These are phyloP conservation scores for Uropsilus gracilis DNA, from an alignment of 2,113 vertebrate genomes.

Conservation along the genomic window DNA sequence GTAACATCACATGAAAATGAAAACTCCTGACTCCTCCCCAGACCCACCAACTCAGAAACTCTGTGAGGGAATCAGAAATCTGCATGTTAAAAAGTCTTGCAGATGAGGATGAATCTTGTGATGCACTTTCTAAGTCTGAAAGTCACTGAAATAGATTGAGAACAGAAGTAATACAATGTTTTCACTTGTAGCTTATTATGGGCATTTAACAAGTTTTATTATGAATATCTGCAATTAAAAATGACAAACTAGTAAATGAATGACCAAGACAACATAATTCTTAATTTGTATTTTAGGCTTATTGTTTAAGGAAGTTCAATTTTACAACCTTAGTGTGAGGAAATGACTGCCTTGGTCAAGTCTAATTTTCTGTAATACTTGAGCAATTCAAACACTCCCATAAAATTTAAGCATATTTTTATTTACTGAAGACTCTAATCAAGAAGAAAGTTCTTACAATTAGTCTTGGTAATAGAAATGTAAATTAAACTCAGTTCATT, in stretches of 20 bases:
- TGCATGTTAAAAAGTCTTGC: neutral
- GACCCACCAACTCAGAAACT: neutral
- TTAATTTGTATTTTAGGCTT: constrained; percentile 28
- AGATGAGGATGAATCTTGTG: neutral
- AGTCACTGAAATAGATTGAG: neutral
- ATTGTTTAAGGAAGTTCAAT: constrained; percentile 49
- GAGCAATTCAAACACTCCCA: constrained; percentile 48
- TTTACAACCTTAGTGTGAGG: constrained; percentile 30
- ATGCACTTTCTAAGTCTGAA: neutral
- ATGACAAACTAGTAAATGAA: constrained; percentile 18
- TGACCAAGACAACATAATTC: neutral
- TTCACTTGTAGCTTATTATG: neutral
- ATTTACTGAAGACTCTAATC: constrained; percentile 66
- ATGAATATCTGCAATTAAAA: constrained; percentile 35
- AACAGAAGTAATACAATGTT: constrained; percentile 16
- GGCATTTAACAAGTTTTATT: neutral
- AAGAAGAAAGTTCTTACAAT: constrained; percentile 59
- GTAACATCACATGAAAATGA: neutral
- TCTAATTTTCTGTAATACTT: constrained; percentile 58
- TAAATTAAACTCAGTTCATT: constrained; percentile 68
- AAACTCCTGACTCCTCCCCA: neutral
- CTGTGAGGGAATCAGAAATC: neutral
- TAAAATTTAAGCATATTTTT: constrained; percentile 61
- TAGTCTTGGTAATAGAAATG: constrained; percentile 68
- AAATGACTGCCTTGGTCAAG: constrained; percentile 53